Evolutionary conservation across 1,140 invertebrate genomes (phyloP), one percentile per base, ranked within the genome.

Genomic region (Apis dorsata): DNA sequence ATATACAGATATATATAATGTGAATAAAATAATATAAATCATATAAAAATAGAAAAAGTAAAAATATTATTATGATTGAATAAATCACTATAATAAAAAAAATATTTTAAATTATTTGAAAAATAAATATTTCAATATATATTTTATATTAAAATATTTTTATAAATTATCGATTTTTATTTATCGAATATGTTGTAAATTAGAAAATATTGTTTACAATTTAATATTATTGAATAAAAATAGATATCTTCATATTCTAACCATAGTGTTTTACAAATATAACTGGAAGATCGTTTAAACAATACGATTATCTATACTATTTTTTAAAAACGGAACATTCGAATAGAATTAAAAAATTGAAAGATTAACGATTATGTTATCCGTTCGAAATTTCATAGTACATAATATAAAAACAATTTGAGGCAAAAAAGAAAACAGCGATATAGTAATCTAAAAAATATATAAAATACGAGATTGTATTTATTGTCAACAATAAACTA

Each of bases 401-500:
- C 24, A 10, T 51, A 12, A 70, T 66, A 71, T 81, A 82, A 53
- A 76, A 88, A 68, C 11, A 83, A 88, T 2, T 80, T 51, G 62
- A 28, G 34, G 51, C 59, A 55, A 28, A 68, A 55, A 34, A 65
- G 3, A 70, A 73, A 57, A 76, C 71, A 79, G 66, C 66, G 28
- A 66, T 74, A n/a, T 59, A 60, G 79, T 79, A 73, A 77, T 81
- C 74, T 79, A 74, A 53, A 80, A 84, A 85, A 85, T 86, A 85
- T 89, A 85, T 63, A 90, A 85, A 81, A 75, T 77, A 82, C 8
- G 28, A 71, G 59, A 68, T 72, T 71, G 78, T 82, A 49, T 82
- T 87, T 88, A 86, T 90, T 91, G 89, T 90, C 87, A 86, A 90
- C 89, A 87, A 76, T 86, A 88, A 59, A 85, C 86, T 88, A 89